phyloP scores from a whole-genome alignment of 2,888 invertebrate species.

The Callyntrura guangdongensis region DNA sequence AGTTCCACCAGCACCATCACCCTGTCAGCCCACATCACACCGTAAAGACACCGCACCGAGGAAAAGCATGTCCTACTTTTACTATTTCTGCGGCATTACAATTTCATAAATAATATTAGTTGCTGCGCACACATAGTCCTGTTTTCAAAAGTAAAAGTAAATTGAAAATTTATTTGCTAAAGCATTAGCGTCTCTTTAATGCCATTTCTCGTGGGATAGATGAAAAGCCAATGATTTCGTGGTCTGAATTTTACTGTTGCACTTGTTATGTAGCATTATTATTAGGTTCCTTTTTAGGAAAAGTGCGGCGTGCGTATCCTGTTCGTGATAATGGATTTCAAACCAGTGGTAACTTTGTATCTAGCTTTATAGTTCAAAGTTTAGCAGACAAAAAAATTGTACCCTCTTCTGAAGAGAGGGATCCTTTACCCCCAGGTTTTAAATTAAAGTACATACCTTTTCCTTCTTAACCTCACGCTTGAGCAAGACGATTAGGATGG shows the following conservation, averaged over 20 bases:
- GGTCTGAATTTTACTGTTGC: too few relatives aligned
- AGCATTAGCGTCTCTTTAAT: constrained; percentile 6
- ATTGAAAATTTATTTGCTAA: constrained; percentile 42
- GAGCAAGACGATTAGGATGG: not conserved
- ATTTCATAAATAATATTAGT: constrained; percentile 15
- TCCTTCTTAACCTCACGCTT: not conserved
- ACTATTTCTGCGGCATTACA: not conserved
- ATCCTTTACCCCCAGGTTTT: not conserved
- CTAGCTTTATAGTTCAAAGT: not conserved
- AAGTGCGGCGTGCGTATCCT: not conserved
- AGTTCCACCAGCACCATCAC: too few relatives aligned
- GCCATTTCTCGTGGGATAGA: not conserved
- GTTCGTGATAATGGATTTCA: not conserved
- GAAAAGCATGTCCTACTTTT: not conserved
- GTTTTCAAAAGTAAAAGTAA: constrained; percentile 23
- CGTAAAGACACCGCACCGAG: too few relatives aligned
- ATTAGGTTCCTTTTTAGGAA: not conserved
- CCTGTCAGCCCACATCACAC: too few relatives aligned
- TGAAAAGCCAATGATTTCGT: constrained; percentile 29
- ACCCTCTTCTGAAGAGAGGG: not conserved
- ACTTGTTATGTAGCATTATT: too few relatives aligned
- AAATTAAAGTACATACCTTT: constrained; percentile 22
- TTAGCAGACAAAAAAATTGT: not conserved
- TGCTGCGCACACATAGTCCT: not conserved
- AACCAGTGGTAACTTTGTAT: not conserved